Evolutionary conservation across 2,113 vertebrate genomes (phyloP).

Genomic region (Oncorhynchus tshawytscha): DNA sequence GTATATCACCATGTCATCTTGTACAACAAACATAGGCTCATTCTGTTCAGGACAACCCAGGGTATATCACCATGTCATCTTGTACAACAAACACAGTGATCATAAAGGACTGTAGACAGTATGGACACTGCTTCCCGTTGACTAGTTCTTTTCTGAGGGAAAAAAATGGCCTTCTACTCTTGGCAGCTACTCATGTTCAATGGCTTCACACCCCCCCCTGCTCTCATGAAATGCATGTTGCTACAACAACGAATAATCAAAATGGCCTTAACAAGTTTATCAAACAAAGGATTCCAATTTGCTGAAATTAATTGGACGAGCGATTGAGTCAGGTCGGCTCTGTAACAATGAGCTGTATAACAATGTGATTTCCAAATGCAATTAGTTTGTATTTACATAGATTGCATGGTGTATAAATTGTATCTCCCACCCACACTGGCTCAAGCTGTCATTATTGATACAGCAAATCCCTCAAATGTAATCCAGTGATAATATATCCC

Average conservation of each 20-base stretch:
- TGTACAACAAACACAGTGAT: no score
- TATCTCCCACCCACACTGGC: neutral
- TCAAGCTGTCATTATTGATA: neutral
- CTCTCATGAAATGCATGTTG: conserved; percentile 8
- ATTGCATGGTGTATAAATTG: neutral
- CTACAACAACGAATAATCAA: conserved; percentile 14
- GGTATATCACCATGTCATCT: no score
- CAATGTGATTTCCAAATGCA: neutral
- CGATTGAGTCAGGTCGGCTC: neutral
- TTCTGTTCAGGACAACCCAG: no score
- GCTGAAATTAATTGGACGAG: neutral
- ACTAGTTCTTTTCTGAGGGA: neutral
- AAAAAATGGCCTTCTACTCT: neutral
- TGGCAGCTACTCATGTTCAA: neutral
- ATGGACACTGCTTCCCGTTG: neutral
- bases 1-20: no score
- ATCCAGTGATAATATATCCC: neutral
- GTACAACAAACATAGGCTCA: no score
- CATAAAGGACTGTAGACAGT: no score
- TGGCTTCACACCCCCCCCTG: neutral
- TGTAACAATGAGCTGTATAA: neutral
- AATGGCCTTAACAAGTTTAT: neutral
- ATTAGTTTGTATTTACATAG: neutral
- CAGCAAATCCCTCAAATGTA: neutral
- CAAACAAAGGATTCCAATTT: conserved; percentile 6